Conservation (phyloP, 2,888 invertebrate species). For the Zaprionus bogoriensis region DNA sequence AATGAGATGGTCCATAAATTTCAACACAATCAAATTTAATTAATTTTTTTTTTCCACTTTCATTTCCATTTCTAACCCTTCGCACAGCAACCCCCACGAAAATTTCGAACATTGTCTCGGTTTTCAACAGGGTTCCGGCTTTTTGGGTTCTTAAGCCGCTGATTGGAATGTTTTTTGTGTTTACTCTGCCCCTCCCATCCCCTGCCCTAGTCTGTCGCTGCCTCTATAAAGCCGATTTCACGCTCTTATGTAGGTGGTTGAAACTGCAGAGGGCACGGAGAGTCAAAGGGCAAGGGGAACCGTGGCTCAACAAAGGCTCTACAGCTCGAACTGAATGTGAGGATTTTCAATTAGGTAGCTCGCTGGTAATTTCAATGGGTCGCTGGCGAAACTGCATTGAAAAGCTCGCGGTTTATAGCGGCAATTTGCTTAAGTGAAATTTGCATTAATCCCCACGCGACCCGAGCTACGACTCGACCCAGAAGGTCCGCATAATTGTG, state of each 20-base stretch:
- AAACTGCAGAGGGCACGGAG: slow-evolving; percentile 28
- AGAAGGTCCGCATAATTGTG: no score
- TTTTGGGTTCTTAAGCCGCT: slow-evolving; percentile 61
- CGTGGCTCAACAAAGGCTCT: slow-evolving; percentile 41
- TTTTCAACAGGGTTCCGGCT: slow-evolving; percentile 44
- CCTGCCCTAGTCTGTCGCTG: no score
- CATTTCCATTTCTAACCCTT: slow-evolving; percentile 36
- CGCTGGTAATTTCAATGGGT: slow-evolving; percentile 38
- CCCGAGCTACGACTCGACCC: slow-evolving; percentile 32
- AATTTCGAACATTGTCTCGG: slow-evolving; percentile 49
- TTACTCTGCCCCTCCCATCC: slow-evolving; percentile 7
- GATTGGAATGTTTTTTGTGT: slow-evolving; percentile 70
- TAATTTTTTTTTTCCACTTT: slow-evolving; percentile 50
- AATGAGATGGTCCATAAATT: slow-evolving; percentile 56
- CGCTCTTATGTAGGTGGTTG: slow-evolving; percentile 62
- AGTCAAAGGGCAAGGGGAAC: neutral
- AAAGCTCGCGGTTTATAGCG: slow-evolving; percentile 59
- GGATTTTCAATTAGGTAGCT: slow-evolving; percentile 74
- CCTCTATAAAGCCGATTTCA: slow-evolving; percentile 64
- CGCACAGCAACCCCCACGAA: slow-evolving; percentile 36
- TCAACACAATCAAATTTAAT: slow-evolving; percentile 73
- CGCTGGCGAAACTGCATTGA: slow-evolving; percentile 30
- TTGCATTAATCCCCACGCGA: slow-evolving; percentile 66
- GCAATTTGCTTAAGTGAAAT: slow-evolving; percentile 72
- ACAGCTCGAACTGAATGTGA: slow-evolving; percentile 44